Evolutionary conservation across 2,113 vertebrate genomes (phyloP), one percentile per base, ranked within the genome.

Genomic region (Euleptes europaea): DNA sequence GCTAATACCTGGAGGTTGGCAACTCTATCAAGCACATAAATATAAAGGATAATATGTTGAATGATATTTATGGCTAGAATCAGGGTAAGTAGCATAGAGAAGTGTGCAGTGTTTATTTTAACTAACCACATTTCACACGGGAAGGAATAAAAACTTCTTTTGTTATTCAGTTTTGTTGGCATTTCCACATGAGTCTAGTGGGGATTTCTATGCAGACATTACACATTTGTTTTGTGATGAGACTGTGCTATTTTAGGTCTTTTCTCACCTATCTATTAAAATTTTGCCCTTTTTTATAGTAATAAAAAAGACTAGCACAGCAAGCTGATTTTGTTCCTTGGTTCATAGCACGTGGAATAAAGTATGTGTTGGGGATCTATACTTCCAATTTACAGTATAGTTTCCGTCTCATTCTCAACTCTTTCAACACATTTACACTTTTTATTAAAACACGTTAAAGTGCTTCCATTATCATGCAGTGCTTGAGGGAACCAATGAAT

Each of bases 381-480:
- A 40, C 84, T n/a, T 86, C 40, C 86, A 42, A 26, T 94, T 89
- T 92, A 82, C 87, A 80, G 80, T 82, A 40, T 79, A 82, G 69
- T 60, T 91, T 92, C 40, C 78, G 90, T 81, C 90, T 91, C 90
- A 89, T 92, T 95, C 78, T 89, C 85, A 90, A 88, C 75, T 82
- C 81, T 91, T 92, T 94, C 67, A 80, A 82, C 69, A 83, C 91
- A 94, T 93, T 94, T 92, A 84, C 77, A 60, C 79, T 91, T 93
- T 89, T 93, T 86, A 91, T 82, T 94, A 91, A 93, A 93, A 94
- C 91, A 90, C 88, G 90, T 94, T 91, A 93, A 94, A 94, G 91
- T n/a, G 0, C 77, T 92, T 93, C 90, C 83, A 95, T 93, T 93
- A 92, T 91, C 93, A 94, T 93, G 94, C 88, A 90, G 74, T 88